Base-by-base conservation (phyloP, 2,888 invertebrate genomes). In the Philereme transversata region DNA sequence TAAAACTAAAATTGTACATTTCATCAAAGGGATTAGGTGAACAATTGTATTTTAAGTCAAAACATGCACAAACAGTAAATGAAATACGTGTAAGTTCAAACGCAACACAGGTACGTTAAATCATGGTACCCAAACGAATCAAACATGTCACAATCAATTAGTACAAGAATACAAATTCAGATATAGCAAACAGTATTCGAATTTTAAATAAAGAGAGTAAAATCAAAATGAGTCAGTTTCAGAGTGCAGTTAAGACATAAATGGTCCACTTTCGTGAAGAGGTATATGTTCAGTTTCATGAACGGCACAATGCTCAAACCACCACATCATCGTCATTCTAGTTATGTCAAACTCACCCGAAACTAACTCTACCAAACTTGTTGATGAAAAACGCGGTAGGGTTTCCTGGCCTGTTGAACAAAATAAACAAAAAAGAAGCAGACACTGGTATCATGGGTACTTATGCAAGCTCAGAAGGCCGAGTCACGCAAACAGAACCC, bases 331-430 rank as follows among this genome's bases (percentile, higher is more conserved):
- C 83, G 78, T 86, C 88, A 89, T 87, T 90, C 89, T 82, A 82
- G 84, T 88, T 88, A 89, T 88, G 86, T 83, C 87, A 88, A 88
- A 95, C 95, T 94, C 95, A 95, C 95, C 95, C 95, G 90, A 95
- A 94, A 89, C 94, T 94, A 91, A 94, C 94, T 92, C 93, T 93
- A 93, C 93, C 93, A 90, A 95, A 93, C 87, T 94, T 94, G 93
- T 95, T 94, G 93, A 94, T 94, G 93, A 95, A 93, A 94, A 95
- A 94, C 93, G 94, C 93, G 88, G 94, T 93, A 88, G 94, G 93
- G 90, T 93, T 94, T 90, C 94, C 93, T 94, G 94, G 93, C 93
- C 94, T 94, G 93, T 95, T 95, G 95, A 93, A 95, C 92, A 95
- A 94, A 94, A 93, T 88, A 89, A 89, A 88, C 87, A 88, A 88